A percentile compares a stretch with the other conserved stretches of the same genome.
Evolutionary conservation across 2,113 vertebrate genomes (phyloP).

Genomic region (Cyprinodon tularosa): DNA sequence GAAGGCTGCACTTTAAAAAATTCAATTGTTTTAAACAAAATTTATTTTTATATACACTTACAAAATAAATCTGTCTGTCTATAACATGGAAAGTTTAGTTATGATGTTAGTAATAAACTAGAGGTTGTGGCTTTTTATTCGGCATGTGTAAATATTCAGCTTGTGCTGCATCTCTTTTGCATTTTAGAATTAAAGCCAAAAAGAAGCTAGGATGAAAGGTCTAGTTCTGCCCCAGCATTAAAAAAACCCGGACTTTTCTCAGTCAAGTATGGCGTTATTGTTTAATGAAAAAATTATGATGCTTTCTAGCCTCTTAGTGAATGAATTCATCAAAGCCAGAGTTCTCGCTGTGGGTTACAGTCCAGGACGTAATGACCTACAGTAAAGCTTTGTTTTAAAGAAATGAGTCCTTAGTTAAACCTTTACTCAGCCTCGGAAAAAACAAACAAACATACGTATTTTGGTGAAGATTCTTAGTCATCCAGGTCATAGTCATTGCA

Average conservation of each 20-base stretch:
- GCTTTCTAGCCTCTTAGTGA: slow-evolving; percentile 6
- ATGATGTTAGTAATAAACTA: not conserved
- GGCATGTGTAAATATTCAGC: not conserved
- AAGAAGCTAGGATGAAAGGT: not conserved
- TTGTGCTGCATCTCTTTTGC: not conserved
- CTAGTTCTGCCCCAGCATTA: not conserved
- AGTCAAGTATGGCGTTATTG: slow-evolving; percentile 42
- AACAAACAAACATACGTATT: not conserved
- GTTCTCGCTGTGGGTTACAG: not conserved
- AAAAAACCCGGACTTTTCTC: slow-evolving; percentile 35
- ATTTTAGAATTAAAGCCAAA: slow-evolving; percentile 25
- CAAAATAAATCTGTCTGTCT: not conserved
- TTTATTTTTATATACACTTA: too few species aligned
- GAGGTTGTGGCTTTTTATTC: not conserved
- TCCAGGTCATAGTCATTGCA: too few species aligned
- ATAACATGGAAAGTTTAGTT: not conserved
- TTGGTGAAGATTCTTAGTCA: too few species aligned
- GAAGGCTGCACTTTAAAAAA: too few species aligned
- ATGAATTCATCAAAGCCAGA: slow-evolving; percentile 41
- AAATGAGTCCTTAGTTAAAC: not conserved
- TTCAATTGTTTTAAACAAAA: too few species aligned
- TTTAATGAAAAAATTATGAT: slow-evolving; percentile 37
- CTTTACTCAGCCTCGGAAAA: not conserved
- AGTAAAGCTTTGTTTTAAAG: not conserved
- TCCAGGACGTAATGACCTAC: slow-evolving; percentile 8